These are phyloP conservation scores for Parascotia fuliginaria DNA, from an alignment of 2,888 invertebrate genomes.

Conservation along the genomic window DNA sequence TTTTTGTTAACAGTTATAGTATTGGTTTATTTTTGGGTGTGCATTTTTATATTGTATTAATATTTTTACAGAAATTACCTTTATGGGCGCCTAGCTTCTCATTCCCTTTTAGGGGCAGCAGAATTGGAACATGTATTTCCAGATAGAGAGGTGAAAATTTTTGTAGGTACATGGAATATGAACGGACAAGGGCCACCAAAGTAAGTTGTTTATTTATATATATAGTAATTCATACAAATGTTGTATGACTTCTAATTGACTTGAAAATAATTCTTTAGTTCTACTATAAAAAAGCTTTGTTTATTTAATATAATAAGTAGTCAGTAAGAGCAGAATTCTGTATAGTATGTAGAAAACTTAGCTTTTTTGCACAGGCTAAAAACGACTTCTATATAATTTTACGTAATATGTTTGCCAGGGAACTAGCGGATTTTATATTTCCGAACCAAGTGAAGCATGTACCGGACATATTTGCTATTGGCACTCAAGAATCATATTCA, in stretches of 20 bases:
- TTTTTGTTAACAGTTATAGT: neutral
- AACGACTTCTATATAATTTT: too few species aligned
- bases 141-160: conserved; percentile 93
- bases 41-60: neutral
- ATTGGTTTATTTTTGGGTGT: neutral
- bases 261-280: too few species aligned
- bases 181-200: conserved; percentile 94
- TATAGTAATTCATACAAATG: too few species aligned
- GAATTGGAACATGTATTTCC: conserved; percentile 95
- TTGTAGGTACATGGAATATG: conserved; percentile 99
- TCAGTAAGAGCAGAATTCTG: too few species aligned
- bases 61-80: conserved; percentile 91
- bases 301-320: too few species aligned
- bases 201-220: conserved; percentile 73
- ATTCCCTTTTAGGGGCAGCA: conserved; percentile 92
- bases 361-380: too few species aligned
- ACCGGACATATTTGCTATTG: conserved; percentile 96
- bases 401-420: conserved; percentile 83
- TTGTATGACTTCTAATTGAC: too few species aligned
- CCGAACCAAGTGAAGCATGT: conserved; percentile 94
- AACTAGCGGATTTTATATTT: conserved; percentile 95
- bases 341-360: too few species aligned
- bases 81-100: conserved; percentile 92
- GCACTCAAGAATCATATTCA: conserved; percentile 96
- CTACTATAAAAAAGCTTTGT: too few species aligned